These are phyloP conservation scores for Bombus affinis DNA, from an alignment of 1,140 invertebrate genomes.

Conservation along the genomic window DNA sequence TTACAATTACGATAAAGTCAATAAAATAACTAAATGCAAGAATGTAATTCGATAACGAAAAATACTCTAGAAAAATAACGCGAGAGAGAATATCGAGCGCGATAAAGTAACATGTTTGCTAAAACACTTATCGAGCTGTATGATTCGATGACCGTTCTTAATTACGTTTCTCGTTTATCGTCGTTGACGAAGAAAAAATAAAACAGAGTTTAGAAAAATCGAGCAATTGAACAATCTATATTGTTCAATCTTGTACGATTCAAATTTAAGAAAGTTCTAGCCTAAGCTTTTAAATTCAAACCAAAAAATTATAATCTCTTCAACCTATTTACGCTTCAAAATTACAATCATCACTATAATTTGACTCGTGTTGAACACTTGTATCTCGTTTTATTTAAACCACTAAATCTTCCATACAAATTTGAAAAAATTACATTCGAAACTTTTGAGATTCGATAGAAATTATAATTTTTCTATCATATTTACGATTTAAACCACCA, in stretches of 20 bases:
- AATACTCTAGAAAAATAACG: slow-evolving; percentile 7
- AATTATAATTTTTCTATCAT: background rate
- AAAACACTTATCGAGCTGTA: slow-evolving; percentile 10
- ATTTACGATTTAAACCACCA: background rate
- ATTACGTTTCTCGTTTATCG: background rate
- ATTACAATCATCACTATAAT: too few relatives aligned
- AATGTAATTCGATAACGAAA: background rate
- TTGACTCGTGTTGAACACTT: too few relatives aligned
- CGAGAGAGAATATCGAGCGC: background rate
- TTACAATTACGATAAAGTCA: background rate
- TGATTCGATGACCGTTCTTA: background rate
- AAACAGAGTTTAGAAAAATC: background rate
- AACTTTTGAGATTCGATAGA: background rate
- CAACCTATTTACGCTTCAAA: too few relatives aligned
- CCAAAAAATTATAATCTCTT: too few relatives aligned
- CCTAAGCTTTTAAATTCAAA: too few relatives aligned
- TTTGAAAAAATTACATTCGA: background rate
- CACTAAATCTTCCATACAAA: too few relatives aligned
- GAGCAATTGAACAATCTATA: background rate
- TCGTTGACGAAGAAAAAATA: background rate
- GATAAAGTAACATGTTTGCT: slow-evolving; percentile 14
- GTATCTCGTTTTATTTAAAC: too few relatives aligned
- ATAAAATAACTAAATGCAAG: background rate
- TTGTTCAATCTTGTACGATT: background rate
- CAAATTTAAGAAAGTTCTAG: too few relatives aligned